phyloP scores from a whole-genome alignment of 2,888 invertebrate genomes.

The Diarsia mendica region DNA sequence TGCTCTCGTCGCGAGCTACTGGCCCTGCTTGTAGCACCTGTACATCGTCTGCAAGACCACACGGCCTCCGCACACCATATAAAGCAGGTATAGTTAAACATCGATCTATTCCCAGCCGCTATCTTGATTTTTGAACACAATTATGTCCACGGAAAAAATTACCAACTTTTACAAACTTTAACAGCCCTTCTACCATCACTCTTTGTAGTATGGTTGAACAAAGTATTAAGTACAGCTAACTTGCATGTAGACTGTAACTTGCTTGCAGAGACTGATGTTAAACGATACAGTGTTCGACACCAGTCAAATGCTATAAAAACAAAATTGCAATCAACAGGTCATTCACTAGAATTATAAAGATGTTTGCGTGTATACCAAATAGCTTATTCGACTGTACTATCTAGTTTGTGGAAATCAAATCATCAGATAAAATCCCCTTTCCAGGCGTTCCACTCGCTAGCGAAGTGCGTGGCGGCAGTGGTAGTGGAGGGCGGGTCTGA shows the following conservation, averaged over 20 bases:
- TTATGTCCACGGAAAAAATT: not conserved
- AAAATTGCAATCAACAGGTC: too few relatives aligned
- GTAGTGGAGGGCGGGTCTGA: conserved; percentile 94
- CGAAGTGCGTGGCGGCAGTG: conserved; percentile 98
- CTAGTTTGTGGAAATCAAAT: not conserved
- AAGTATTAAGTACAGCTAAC: too few relatives aligned
- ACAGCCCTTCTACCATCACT: not conserved
- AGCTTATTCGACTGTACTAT: too few relatives aligned
- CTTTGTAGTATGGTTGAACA: not conserved
- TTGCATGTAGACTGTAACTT: too few relatives aligned
- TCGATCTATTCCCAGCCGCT: not conserved
- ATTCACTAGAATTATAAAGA: too few relatives aligned
- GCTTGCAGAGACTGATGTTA: too few relatives aligned
- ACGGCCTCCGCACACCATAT: conserved; percentile 89
- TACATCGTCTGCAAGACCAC: conserved; percentile 86
- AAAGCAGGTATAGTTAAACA: conserved; percentile 86
- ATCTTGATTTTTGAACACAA: not conserved
- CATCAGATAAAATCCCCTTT: not conserved
- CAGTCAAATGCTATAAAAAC: too few relatives aligned
- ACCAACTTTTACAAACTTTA: not conserved
- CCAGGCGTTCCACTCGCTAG: conserved; percentile 98
- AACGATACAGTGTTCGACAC: too few relatives aligned
- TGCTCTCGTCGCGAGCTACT: conserved; percentile 95
- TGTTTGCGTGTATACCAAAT: too few relatives aligned
- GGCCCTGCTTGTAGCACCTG: conserved; percentile 93